phyloP scores from a whole-genome alignment of 2,888 invertebrate genomes.

The Heteromyza rotundicornis region DNA sequence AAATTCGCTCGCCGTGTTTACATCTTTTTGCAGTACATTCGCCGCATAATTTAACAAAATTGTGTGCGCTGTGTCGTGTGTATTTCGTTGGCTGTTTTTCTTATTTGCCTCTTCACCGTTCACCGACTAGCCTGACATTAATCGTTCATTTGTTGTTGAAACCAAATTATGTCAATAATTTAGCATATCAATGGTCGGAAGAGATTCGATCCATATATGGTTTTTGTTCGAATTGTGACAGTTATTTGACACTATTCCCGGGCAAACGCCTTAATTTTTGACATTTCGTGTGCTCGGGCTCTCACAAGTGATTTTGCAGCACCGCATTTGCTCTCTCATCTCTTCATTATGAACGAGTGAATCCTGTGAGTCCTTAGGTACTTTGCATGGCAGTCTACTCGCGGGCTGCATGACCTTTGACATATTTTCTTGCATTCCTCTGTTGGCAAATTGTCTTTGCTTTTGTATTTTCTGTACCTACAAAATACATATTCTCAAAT shows the following conservation, averaged over 20 bases:
- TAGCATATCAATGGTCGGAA: not conserved
- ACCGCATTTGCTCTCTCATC: not conserved
- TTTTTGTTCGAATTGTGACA: not conserved
- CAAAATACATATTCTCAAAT: no score
- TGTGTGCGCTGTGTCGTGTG: not conserved
- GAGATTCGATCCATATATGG: no score
- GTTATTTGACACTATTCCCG: not conserved
- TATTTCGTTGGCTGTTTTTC: not conserved
- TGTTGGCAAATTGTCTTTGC: not conserved
- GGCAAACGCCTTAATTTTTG: not conserved
- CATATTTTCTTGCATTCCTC: conserved; percentile 23
- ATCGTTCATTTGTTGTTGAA: not conserved
- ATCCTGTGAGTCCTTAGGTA: no score
- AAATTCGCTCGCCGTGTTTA: conserved; percentile 1
- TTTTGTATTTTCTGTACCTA: not conserved
- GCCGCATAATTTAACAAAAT: not conserved
- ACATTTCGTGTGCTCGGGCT: no score
- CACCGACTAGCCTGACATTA: not conserved
- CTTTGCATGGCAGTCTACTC: conserved; percentile 11
- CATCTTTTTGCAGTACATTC: not conserved
- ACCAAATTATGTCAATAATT: not conserved
- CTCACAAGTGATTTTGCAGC: not conserved
- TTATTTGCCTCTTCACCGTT: not conserved
- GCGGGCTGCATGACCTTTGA: conserved; percentile 30
- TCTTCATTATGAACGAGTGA: not conserved